Base-by-base conservation (phyloP, 1,140 invertebrate genomes). In the Danaus plexippus region DNA sequence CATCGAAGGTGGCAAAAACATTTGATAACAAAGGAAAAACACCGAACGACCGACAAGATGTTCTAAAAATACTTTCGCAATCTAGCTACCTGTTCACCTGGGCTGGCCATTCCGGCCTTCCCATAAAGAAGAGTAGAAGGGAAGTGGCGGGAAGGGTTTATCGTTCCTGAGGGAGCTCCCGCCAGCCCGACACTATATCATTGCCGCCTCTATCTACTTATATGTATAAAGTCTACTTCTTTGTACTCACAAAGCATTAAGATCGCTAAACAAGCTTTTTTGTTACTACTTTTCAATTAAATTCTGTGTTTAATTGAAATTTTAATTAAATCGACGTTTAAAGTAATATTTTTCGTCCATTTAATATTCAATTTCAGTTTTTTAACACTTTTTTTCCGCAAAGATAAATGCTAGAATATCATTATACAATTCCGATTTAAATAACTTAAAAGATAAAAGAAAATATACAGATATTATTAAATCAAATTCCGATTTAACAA, bases 41-140 rank as follows among this genome's bases (percentile, higher is more conserved):
- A 80, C 73, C 71, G 68, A 72, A 77, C 75, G 74, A 77, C 69
- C 75, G 75, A 73, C 82, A 84, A 86, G 82, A 84, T 83, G 83
- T 77, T 86, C 75, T 80, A 79, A 86, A 86, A 86, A 86, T 86
- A 85, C 78, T 77, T 80, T 82, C 77, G 73, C 78, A 86, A 83
- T 84, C 75, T 83, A 80, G 70, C 74, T 82, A 80, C 80, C 80
- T 83, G 81, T 74, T 84, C 83, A 85, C 79, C 79, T 86, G 80
- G 71, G 72, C 76, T 78, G 77, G 74, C 80, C 78, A 76, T 83
- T 80, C 80, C 75, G 73, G 73, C 78, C 80, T 84, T 72, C 74
- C 81, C 80, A 86, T 86, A 86, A 85, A 86, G 83, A 83, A 85
- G 80, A 86, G 79, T 80, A 79, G 80, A 80, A 73, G 76, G 83